Conservation (phyloP, 1,140 invertebrate genomes). For the Littorina saxatilis region DNA sequence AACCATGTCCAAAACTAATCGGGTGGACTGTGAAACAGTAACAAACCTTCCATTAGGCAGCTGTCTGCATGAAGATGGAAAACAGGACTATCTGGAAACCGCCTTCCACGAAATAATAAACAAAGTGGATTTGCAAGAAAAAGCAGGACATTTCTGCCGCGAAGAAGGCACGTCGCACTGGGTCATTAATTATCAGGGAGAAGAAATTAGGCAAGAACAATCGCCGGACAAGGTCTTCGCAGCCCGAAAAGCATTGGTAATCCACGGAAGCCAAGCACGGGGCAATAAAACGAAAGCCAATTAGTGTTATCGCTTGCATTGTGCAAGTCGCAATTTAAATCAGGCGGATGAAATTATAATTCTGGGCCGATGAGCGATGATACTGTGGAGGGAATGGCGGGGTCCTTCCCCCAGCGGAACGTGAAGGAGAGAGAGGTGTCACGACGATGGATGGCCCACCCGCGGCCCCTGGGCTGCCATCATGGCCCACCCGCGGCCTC, state of each 20-base stretch:
- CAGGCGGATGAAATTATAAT: background rate
- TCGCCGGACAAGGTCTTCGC: background rate
- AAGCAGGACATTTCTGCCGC: background rate
- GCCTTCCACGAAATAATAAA: background rate
- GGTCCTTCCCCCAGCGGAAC: background rate
- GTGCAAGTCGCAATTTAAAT: conserved; percentile 17
- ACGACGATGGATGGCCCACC: conserved; percentile 4
- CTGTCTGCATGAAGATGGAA: no score
- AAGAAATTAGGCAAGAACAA: conserved; percentile 6
- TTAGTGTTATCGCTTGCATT: conserved; percentile 17
- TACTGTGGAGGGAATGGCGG: background rate
- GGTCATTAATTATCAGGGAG: conserved; percentile 12
- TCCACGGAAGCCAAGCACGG: background rate
- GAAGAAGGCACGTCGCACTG: background rate
- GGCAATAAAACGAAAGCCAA: conserved; percentile 19
- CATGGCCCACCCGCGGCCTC: background rate
- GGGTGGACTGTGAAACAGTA: no score
- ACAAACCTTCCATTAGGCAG: no score
- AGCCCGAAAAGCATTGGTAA: background rate
- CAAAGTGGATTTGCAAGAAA: background rate
- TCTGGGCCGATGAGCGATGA: background rate
- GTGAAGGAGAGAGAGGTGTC: background rate
- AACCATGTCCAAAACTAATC: no score
- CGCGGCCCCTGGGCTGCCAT: background rate
- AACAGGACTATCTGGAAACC: no score